Conservation (phyloP, 1,140 invertebrate genomes). For the Arion vulgaris region DNA sequence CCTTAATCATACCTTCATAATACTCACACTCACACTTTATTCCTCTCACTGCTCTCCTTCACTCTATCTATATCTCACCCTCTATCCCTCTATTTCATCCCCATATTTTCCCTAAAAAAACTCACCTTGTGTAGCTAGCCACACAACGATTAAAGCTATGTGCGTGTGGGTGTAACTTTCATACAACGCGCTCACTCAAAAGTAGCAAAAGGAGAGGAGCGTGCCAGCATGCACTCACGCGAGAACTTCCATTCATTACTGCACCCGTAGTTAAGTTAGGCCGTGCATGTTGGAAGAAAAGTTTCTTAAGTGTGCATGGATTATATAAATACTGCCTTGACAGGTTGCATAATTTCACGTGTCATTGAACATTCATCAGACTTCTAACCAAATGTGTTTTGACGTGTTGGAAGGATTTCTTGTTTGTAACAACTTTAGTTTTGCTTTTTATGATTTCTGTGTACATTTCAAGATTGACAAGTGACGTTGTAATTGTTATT, state of each 20-base stretch:
- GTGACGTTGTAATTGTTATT: no score
- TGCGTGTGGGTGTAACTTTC: not conserved
- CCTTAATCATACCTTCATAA: not conserved
- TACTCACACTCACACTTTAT: not conserved
- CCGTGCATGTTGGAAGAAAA: not conserved
- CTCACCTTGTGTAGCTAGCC: not conserved
- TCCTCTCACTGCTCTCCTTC: not conserved
- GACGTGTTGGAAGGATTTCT: no score
- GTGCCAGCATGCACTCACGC: not conserved
- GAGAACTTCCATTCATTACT: conserved; percentile 9
- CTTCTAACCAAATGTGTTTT: not conserved
- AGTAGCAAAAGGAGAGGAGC: not conserved
- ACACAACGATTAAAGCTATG: not conserved
- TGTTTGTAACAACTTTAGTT: no score
- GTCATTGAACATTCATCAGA: not conserved
- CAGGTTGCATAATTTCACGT: not conserved
- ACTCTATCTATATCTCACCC: not conserved
- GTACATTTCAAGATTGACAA: no score
- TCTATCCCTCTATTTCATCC: not conserved
- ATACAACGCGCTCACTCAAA: not conserved
- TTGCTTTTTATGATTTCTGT: no score
- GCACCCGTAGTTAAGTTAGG: not conserved
- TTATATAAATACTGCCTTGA: not conserved
- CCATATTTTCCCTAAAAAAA: not conserved
- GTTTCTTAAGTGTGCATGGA: not conserved